Conservation (phyloP, 2,113 vertebrate genomes). For the Athene cunicularia region DNA sequence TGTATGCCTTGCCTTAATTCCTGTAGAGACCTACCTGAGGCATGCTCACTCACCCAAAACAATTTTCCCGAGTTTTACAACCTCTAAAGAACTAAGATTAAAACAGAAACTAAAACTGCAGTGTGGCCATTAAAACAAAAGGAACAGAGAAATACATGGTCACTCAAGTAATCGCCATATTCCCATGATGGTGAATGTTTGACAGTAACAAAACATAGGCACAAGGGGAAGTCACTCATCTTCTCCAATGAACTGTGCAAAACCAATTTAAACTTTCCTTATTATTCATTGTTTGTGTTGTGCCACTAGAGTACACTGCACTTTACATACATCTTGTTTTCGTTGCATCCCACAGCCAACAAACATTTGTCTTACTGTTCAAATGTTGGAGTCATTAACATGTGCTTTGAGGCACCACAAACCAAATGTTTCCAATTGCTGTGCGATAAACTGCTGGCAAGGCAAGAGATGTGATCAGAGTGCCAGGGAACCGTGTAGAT, state of each 20-base stretch:
- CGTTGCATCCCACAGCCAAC: background rate
- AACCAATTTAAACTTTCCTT: background rate
- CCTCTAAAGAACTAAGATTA: background rate
- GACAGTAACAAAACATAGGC: background rate
- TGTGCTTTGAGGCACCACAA: background rate
- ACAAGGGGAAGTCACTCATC: background rate
- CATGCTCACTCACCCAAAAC: background rate
- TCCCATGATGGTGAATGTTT: background rate
- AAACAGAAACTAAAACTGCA: background rate
- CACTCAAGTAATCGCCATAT: background rate
- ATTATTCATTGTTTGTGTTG: background rate
- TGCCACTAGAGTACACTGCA: background rate
- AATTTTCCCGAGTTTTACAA: background rate
- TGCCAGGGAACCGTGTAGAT: background rate
- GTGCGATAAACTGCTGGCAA: background rate
- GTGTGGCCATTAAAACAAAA: background rate
- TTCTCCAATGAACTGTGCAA: background rate
- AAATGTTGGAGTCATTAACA: background rate
- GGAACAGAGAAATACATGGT: background rate
- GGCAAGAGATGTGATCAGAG: background rate
- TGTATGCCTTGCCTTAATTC: rapidly evolving
- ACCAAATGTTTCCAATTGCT: background rate
- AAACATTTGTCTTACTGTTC: background rate
- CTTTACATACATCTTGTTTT: background rate
- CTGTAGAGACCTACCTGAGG: background rate